Evolutionary conservation across 1,140 invertebrate genomes (phyloP).

Genomic region (Oreohelix idahoensis): DNA sequence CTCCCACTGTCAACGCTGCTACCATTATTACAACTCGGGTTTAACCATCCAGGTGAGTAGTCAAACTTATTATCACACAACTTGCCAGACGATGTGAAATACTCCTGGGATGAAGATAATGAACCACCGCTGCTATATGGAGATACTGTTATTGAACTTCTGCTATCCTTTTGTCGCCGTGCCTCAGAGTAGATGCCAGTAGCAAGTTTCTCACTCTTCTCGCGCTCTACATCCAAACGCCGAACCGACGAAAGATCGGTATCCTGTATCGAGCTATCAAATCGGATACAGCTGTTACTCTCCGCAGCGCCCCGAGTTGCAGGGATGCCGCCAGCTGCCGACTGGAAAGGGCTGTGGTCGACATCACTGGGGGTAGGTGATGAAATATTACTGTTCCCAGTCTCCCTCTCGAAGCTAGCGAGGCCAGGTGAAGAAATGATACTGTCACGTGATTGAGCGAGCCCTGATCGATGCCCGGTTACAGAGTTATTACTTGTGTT

Average conservation of each 20-base stretch:
- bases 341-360: neutral
- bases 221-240: neutral
- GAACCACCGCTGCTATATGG: neutral
- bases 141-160: neutral
- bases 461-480: neutral
- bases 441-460: neutral
- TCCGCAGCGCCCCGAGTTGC: neutral
- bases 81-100: neutral
- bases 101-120: neutral
- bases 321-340: neutral
- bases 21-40: neutral
- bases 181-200: neutral
- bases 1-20: too few species aligned
- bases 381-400: neutral
- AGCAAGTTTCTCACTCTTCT: neutral
- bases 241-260: neutral
- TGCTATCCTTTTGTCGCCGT: neutral
- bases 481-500: neutral
- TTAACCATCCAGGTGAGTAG: neutral
- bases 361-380: neutral
- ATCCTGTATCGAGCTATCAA: neutral
- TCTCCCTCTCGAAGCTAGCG: neutral
- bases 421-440: neutral
- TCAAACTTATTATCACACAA: neutral
- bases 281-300: neutral